These are phyloP conservation scores for Meloidogyne hapla DNA, from an alignment of 1,140 invertebrate genomes.

Conservation along the genomic window DNA sequence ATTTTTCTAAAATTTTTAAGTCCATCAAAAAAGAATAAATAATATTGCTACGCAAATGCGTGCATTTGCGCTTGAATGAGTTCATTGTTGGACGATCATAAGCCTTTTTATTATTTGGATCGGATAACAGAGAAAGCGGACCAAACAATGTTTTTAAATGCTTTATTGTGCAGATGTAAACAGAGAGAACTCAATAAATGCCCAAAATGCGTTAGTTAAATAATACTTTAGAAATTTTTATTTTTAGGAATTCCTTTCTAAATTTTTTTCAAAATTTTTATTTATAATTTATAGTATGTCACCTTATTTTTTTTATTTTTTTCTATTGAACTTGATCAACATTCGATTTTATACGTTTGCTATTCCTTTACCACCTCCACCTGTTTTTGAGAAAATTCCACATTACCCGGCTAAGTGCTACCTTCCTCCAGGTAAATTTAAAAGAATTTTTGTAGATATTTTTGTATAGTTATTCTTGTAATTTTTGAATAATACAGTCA, in stretches of 20 bases:
- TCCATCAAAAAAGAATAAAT: not conserved
- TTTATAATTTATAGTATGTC: no score
- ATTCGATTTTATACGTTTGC: not conserved
- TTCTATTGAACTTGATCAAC: not conserved
- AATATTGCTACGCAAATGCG: not conserved
- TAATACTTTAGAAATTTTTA: not conserved
- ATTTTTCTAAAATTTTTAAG: no score
- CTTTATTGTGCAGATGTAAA: not conserved
- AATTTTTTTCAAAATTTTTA: not conserved
- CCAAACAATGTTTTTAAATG: not conserved
- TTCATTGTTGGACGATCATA: not conserved
- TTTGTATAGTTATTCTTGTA: not conserved
- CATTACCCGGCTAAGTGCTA: slow-evolving; percentile 48
- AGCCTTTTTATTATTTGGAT: not conserved
- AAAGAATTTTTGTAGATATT: not conserved
- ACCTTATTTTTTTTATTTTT: not conserved
- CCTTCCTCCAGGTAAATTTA: slow-evolving; percentile 39
- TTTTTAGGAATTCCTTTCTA: not conserved
- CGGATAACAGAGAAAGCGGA: not conserved
- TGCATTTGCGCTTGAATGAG: slow-evolving; percentile 1
- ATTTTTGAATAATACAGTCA: no score
- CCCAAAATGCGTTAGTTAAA: not conserved
- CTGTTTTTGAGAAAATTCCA: slow-evolving; percentile 34
- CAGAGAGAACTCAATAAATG: not conserved
- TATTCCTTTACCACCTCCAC: slow-evolving; percentile 37